Evolutionary conservation across 1,140 invertebrate species (phyloP).

Genomic region (Orius insidiosus): DNA sequence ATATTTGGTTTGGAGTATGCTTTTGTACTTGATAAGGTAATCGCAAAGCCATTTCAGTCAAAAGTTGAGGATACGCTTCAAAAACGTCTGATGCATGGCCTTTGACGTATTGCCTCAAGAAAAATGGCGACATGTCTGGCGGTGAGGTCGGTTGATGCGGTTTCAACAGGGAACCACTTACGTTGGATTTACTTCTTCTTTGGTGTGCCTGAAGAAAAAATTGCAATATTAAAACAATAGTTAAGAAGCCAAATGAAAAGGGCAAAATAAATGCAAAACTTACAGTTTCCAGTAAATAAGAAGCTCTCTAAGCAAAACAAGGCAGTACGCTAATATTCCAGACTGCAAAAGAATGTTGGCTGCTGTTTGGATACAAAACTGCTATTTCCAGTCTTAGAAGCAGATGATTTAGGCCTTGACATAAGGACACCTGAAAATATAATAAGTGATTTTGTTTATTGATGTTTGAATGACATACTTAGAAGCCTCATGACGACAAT

Average conservation of each 20-base stretch:
- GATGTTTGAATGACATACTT: slow-evolving; percentile 31
- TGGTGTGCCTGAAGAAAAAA: slow-evolving; percentile 28
- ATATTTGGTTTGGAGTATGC: slow-evolving; percentile 34
- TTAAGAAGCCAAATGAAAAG: not conserved
- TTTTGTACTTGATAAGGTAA: slow-evolving; percentile 87
- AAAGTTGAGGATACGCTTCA: slow-evolving; percentile 76
- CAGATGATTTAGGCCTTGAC: slow-evolving; percentile 48
- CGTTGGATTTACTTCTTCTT: slow-evolving; percentile 32
- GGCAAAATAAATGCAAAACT: slow-evolving; percentile 17
- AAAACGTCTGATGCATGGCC: slow-evolving; percentile 83
- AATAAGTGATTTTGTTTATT: not conserved
- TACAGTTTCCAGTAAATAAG: slow-evolving; percentile 66
- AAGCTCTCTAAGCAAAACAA: slow-evolving; percentile 58
- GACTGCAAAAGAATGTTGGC: slow-evolving; percentile 60
- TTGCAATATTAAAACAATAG: slow-evolving; percentile 12
- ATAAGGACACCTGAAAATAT: slow-evolving; percentile 46
- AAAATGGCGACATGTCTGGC: slow-evolving; percentile 91
- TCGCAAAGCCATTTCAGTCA: slow-evolving; percentile 87
- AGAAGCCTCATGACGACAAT: slow-evolving; percentile 71
- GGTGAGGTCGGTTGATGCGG: slow-evolving; percentile 60
- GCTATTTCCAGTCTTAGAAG: slow-evolving; percentile 40
- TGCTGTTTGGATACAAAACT: slow-evolving; percentile 55
- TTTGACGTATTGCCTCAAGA: slow-evolving; percentile 82
- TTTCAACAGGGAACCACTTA: slow-evolving; percentile 49
- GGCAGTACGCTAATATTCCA: slow-evolving; percentile 65